Base-by-base conservation (phyloP, 2,113 vertebrate species). In the Scartelaos histophorus region DNA sequence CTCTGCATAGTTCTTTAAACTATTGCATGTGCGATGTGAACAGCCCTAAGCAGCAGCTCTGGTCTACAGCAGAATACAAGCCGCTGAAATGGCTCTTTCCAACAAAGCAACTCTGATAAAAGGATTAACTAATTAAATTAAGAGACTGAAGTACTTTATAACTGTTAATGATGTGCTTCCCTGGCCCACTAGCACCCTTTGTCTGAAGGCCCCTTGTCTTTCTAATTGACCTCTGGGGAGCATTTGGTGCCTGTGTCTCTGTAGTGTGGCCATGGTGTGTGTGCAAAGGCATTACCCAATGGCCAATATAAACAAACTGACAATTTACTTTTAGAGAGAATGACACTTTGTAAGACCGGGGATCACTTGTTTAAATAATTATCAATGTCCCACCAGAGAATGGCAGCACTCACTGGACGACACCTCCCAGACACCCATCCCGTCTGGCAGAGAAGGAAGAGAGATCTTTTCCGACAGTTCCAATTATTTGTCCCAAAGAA, bases 51-150 rank as follows among this genome's bases (percentile, higher is more conserved):
- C 61, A 17, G 19, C 69, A 64, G 19, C 34, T 19, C 29, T 75
- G 76, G 77, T 74, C 77, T 67, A 84, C 80, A 84, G 66, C 70
- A 73, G 83, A 87, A 89, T 85, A 90, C 81, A 68, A 80, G 75
- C 10, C 77, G 83, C 71, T 78, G 82, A 90, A 91, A 92, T 90
- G 87, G 84, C 74, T 82, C 84, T 74, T 82, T 84, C 79, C 83
- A 88, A 89, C 90, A 92, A 90, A 90, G 87, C 87, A 90, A 91
- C 79, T 81, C 89, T 87, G 91, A 92, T 91, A 92, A 93, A 93
- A 91, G 90, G 91, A 92, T 93, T 92, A 92, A 91, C 88, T 93
- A 94, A 94, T 94, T 93, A 82, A 94, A 92, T 94, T 93, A 93
- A 93, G 86, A 81, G 91, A 93, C 83, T 88, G 90, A 94, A 93